phyloP scores from a whole-genome alignment of 2,888 invertebrate genomes.

The Drosophila barbarae region DNA sequence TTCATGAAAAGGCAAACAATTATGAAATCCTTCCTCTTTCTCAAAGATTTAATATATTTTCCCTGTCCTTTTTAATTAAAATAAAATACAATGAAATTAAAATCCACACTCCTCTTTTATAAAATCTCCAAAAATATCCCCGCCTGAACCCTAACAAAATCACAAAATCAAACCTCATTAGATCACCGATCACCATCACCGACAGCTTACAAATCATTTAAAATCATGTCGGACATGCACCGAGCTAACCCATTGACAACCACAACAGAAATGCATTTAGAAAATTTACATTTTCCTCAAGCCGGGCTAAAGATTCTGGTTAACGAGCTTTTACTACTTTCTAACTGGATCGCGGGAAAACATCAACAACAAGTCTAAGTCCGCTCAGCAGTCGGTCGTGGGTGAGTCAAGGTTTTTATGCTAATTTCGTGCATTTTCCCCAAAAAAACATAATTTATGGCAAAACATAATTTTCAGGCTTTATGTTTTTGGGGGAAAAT shows the following conservation, averaged over 20 bases:
- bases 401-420: conserved; percentile 61
- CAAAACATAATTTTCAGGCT: conserved; percentile 58
- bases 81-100: background rate
- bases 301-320: conserved; percentile 43
- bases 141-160: conserved; percentile 2
- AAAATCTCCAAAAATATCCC: background rate
- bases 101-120: no score
- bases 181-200: conserved; percentile 33
- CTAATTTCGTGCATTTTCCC: conserved; percentile 55
- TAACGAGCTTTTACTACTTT: conserved; percentile 66
- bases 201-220: conserved; percentile 49
- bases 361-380: background rate
- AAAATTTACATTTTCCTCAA: conserved; percentile 66
- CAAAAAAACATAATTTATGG: conserved; percentile 55
- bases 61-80: no score
- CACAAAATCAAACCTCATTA: conserved; percentile 59
- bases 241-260: conserved; percentile 41
- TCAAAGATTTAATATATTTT: background rate
- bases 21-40: background rate
- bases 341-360: conserved; percentile 51
- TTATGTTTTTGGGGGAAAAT: conserved; percentile 50
- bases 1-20: no score
- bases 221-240: conserved; percentile 61
- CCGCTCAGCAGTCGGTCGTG: conserved; percentile 61
- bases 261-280: conserved; percentile 65